These are phyloP conservation scores for Poecile montanus DNA, from an alignment of 2,797 vertebrate genomes.

Conservation along the genomic window DNA sequence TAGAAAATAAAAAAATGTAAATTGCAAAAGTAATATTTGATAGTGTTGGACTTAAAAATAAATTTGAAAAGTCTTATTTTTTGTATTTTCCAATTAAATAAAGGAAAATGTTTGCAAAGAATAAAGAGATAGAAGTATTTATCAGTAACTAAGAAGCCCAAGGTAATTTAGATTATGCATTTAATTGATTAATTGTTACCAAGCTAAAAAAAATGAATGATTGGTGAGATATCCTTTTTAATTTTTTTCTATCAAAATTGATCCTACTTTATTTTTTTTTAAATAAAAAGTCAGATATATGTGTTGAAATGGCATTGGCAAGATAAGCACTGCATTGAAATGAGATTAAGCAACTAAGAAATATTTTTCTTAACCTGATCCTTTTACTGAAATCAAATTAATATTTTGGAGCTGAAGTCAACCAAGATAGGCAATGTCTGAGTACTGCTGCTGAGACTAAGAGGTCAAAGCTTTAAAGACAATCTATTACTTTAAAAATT, in stretches of 20 bases:
- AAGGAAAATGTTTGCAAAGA: background rate
- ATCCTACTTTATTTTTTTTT: background rate
- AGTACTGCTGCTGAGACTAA: background rate
- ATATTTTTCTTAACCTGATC: background rate
- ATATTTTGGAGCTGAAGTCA: background rate
- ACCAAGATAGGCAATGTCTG: background rate
- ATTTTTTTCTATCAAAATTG: background rate
- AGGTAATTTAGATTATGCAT: background rate
- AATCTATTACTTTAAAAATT: background rate
- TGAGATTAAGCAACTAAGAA: background rate
- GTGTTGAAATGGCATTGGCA: background rate
- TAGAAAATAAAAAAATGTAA: background rate
- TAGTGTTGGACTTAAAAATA: background rate
- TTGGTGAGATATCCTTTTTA: fast-evolving
- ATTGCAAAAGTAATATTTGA: background rate
- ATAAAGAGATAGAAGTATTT: background rate
- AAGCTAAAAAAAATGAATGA: background rate
- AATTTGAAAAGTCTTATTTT: background rate
- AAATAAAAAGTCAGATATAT: background rate
- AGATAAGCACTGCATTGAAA: background rate
- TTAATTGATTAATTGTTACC: background rate
- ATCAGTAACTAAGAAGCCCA: background rate
- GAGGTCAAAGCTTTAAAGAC: background rate
- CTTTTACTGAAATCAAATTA: background rate
- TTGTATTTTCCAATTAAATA: background rate